These are phyloP conservation scores for Andrena praecox DNA, from an alignment of 2,888 invertebrate species.

Conservation along the genomic window DNA sequence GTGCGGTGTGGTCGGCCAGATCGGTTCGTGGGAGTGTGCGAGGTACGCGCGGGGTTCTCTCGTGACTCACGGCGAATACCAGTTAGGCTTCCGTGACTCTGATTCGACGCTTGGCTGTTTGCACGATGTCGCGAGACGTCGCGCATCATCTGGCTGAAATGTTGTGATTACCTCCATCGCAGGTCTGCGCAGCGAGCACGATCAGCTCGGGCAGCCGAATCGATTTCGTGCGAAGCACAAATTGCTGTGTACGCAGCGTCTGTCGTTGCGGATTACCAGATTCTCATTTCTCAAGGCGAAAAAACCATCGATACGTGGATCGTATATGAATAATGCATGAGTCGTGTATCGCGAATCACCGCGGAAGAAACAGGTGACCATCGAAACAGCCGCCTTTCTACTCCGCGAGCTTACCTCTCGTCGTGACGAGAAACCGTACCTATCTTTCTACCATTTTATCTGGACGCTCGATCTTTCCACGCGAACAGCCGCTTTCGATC, in stretches of 20 bases:
- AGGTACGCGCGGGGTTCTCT: constrained; percentile 57
- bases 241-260: not conserved
- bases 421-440: constrained; percentile 72
- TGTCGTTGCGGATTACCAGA: constrained; percentile 8
- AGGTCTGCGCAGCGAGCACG: no score
- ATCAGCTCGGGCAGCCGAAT: not conserved
- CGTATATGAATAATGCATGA: constrained; percentile 61
- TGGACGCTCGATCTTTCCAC: constrained; percentile 66
- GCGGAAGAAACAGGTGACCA: constrained; percentile 61
- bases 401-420: constrained; percentile 25
- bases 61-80: constrained; percentile 60
- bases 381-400: constrained; percentile 60
- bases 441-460: constrained; percentile 71
- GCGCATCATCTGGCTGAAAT: not conserved
- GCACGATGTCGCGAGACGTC: constrained; percentile 23
- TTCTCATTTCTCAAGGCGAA: not conserved
- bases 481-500: constrained; percentile 71
- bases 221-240: not conserved
- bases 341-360: constrained; percentile 43
- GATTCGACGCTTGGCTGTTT: constrained; percentile 34
- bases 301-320: constrained; percentile 19
- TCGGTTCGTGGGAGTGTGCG: constrained; percentile 46
- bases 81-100: constrained; percentile 50
- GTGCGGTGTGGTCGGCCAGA: constrained; percentile 12
- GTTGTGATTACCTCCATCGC: no score